A percentile compares a stretch with the other conserved stretches of the same genome.
These are phyloP conservation scores for Hyles euphorbiae DNA, from an alignment of 1,140 invertebrate species.

Conservation along the genomic window DNA sequence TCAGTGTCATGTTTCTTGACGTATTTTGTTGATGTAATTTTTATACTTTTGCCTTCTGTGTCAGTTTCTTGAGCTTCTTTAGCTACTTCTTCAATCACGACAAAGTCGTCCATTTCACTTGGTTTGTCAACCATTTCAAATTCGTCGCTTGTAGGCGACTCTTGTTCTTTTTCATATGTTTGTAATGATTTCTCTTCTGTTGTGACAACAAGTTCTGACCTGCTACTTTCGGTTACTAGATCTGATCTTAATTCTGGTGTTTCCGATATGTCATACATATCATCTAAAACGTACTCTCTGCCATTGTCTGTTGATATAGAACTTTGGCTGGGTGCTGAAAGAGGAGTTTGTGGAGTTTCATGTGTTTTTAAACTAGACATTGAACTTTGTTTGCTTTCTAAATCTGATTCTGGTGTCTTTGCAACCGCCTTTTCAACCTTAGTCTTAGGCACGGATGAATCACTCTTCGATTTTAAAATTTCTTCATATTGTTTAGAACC, in stretches of 20 bases:
- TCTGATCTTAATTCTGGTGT: conserved; percentile 74
- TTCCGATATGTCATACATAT: conserved; percentile 76
- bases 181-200: conserved; percentile 75
- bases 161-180: conserved; percentile 77
- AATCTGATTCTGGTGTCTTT: conserved; percentile 46
- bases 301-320: conserved; percentile 80
- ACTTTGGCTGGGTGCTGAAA: conserved; percentile 78
- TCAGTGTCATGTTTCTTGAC: conserved; percentile 82
- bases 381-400: conserved; percentile 66
- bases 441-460: conserved; percentile 66
- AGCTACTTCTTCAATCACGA: conserved; percentile 90
- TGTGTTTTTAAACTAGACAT: conserved; percentile 70
- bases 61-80: conserved; percentile 88
- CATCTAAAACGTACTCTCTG: conserved; percentile 77
- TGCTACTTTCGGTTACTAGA: conserved; percentile 67
- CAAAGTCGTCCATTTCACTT: conserved; percentile 89
- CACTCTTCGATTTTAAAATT: conserved; percentile 68
- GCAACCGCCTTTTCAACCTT: conserved; percentile 54
- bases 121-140: conserved; percentile 92
- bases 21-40: conserved; percentile 77
- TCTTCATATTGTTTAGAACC: conserved; percentile 70
- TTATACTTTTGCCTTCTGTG: conserved; percentile 86
- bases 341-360: conserved; percentile 76
- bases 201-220: conserved; percentile 73
- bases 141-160: conserved; percentile 91